Conservation (phyloP, 37 sponge, comb jelly and placozoan genomes). For the Tethya wilhelma region DNA sequence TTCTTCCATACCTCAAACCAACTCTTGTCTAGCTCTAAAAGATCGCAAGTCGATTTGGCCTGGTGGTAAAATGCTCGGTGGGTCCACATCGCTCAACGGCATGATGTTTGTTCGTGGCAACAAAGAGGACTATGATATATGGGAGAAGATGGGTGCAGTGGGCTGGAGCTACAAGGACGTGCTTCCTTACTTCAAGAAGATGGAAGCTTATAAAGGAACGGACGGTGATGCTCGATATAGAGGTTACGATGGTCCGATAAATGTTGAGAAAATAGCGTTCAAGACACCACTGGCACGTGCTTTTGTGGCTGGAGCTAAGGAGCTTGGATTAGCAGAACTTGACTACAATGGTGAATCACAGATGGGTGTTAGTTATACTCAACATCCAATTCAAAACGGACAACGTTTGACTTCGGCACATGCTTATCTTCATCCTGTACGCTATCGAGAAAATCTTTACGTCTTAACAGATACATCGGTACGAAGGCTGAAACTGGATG, state of each 20-base stretch:
- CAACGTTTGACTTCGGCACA: conserved; percentile 48
- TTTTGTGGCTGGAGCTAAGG: conserved; percentile 60
- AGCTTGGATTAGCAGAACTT: conserved; percentile 52
- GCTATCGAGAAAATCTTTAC: conserved; percentile 52
- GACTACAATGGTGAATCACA: conserved; percentile 73
- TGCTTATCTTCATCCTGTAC: conserved; percentile 66
- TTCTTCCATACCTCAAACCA: conserved; percentile 51
- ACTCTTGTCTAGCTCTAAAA: conserved; percentile 30
- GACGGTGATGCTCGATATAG: conserved; percentile 44
- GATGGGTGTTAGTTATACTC: conserved; percentile 55
- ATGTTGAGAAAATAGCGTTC: conserved; percentile 35
- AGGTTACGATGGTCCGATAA: conserved; percentile 58
- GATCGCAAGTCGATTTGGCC: conserved; percentile 44
- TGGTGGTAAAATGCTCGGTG: conserved; percentile 77
- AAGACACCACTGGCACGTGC: conserved; percentile 36
- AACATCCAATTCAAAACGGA: conserved; percentile 47
- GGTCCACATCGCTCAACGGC: conserved; percentile 69
- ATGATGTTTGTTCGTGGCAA: conserved; percentile 73
- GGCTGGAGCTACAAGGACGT: conserved; percentile 78
- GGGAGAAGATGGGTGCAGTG: conserved; percentile 73
- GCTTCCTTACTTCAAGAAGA: conserved; percentile 82
- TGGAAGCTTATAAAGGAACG: conserved; percentile 28
- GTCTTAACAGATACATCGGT: conserved; percentile 47
- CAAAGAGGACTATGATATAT: conserved; percentile 70
- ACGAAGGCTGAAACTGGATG: conserved; percentile 39